Percentiles rank a stretch among this genome's conserved stretches.
These are phyloP conservation scores for Brassicogethes aeneus DNA, from an alignment of 2,888 invertebrate genomes.

Conservation along the genomic window DNA sequence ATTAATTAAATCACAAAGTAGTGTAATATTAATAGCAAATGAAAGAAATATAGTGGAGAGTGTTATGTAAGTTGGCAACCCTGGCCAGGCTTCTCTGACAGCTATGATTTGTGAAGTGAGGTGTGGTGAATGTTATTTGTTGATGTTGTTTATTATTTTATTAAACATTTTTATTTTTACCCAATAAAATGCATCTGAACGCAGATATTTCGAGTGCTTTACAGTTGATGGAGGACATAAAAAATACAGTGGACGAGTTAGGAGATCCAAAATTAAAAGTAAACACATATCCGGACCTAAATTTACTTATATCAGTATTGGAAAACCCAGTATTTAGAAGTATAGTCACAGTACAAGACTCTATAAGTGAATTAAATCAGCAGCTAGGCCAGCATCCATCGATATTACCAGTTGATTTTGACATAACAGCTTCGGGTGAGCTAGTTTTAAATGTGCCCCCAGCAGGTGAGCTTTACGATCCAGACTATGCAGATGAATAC, in stretches of 20 bases:
- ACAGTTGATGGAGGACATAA: slow-evolving; percentile 81
- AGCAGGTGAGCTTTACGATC: slow-evolving; percentile 47
- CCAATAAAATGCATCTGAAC: slow-evolving; percentile 45
- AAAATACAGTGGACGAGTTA: slow-evolving; percentile 74
- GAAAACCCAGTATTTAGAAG: slow-evolving; percentile 88
- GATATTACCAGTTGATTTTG: slow-evolving; percentile 87
- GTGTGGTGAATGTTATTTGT: no score
- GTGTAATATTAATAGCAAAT: no score
- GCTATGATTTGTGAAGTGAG: no score
- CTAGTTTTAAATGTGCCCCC: slow-evolving; percentile 57
- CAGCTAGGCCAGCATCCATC: slow-evolving; percentile 87
- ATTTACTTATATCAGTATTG: slow-evolving; percentile 70
- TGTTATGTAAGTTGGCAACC: no score
- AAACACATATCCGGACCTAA: slow-evolving; percentile 68
- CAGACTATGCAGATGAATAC: slow-evolving; percentile 44
- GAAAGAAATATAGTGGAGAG: no score
- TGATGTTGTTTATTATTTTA: no score
- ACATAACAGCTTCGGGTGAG: slow-evolving; percentile 71
- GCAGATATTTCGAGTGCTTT: slow-evolving; percentile 83
- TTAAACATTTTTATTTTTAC: no score
- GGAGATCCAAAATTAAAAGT: slow-evolving; percentile 75
- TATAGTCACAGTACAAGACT: slow-evolving; percentile 86
- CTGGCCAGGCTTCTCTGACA: no score
- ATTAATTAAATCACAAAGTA: no score
- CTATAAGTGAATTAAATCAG: slow-evolving; percentile 75